These are phyloP conservation scores for Callionymus lyra DNA, from an alignment of 2,113 vertebrate genomes.

Conservation along the genomic window DNA sequence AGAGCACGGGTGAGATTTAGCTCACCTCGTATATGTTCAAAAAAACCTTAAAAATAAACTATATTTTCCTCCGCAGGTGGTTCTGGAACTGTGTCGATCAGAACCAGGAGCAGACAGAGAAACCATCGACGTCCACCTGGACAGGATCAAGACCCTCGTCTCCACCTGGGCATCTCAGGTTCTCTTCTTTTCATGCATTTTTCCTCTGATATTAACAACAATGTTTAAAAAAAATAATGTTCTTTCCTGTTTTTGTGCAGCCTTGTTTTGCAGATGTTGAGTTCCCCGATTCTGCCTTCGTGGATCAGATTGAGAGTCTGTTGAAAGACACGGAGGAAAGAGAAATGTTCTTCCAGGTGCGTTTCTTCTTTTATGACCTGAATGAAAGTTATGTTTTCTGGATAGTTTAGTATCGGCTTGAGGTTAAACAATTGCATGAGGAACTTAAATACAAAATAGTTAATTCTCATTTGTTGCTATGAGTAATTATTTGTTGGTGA, in stretches of 20 bases:
- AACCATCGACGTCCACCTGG: conserved; percentile 45
- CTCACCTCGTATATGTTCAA: background rate
- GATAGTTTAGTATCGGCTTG: too few species aligned
- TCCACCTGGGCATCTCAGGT: conserved; percentile 55
- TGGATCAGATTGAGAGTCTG: conserved; percentile 50
- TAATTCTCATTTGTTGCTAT: too few species aligned
- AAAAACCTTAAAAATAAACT: background rate
- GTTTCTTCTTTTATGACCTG: background rate
- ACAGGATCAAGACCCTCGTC: conserved; percentile 41
- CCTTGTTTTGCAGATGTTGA: conserved; percentile 52
- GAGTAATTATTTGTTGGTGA: too few species aligned
- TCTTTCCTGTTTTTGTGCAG: conserved; percentile 13
- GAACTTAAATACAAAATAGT: too few species aligned
- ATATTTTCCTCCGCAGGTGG: conserved; percentile 35
- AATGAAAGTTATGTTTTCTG: background rate
- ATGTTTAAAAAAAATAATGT: background rate
- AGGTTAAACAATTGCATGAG: too few species aligned
- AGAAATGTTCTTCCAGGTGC: conserved; percentile 58
- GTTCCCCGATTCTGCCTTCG: conserved; percentile 56
- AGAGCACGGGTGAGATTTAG: conserved; percentile 61
- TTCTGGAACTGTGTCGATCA: conserved; percentile 51
- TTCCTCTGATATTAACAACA: background rate
- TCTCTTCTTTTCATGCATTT: background rate
- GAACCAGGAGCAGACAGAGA: conserved; percentile 29
- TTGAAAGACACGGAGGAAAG: conserved; percentile 52